phyloP scores from a whole-genome alignment of 2,797 vertebrate genomes.

The Sus cebifrons region DNA sequence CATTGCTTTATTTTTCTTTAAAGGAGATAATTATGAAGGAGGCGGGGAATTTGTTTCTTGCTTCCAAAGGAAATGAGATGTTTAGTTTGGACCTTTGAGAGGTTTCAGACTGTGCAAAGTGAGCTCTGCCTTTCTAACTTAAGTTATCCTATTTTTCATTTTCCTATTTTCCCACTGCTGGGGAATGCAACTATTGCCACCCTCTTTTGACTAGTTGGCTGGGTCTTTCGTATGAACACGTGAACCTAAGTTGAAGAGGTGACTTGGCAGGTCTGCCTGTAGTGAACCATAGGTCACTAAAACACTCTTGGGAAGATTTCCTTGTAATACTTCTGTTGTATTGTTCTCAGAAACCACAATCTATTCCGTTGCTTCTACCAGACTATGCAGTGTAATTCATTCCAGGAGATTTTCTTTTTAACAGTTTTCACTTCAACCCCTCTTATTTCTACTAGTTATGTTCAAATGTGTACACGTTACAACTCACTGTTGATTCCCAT shows the following conservation, averaged over 20 bases:
- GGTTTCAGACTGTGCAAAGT: conserved; percentile 8
- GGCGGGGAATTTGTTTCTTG: neutral
- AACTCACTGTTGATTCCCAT: conserved; percentile 7
- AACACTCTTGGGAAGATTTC: neutral
- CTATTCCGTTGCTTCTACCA: neutral
- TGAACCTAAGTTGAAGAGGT: conserved; percentile 31
- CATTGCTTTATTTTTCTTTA: conserved; percentile 62
- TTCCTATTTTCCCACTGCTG: conserved; percentile 24
- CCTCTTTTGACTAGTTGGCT: neutral
- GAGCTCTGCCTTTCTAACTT: conserved; percentile 58
- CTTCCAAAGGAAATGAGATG: conserved; percentile 64
- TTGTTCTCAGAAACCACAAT: conserved; percentile 7
- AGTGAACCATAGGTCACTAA: neutral
- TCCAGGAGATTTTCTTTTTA: conserved; percentile 56
- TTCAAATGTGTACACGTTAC: neutral
- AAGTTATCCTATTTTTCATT: conserved; percentile 52
- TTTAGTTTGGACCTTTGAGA: conserved; percentile 67
- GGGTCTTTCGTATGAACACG: conserved; percentile 56
- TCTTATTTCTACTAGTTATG: conserved; percentile 10
- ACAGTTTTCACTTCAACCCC: conserved; percentile 59
- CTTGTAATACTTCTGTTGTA: conserved; percentile 53
- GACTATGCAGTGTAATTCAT: neutral
- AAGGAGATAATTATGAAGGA: conserved; percentile 44
- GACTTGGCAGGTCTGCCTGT: neutral
- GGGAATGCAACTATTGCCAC: conserved; percentile 28